These are phyloP conservation scores for Balaeniceps rex DNA, from an alignment of 2,113 vertebrate genomes.

Conservation along the genomic window DNA sequence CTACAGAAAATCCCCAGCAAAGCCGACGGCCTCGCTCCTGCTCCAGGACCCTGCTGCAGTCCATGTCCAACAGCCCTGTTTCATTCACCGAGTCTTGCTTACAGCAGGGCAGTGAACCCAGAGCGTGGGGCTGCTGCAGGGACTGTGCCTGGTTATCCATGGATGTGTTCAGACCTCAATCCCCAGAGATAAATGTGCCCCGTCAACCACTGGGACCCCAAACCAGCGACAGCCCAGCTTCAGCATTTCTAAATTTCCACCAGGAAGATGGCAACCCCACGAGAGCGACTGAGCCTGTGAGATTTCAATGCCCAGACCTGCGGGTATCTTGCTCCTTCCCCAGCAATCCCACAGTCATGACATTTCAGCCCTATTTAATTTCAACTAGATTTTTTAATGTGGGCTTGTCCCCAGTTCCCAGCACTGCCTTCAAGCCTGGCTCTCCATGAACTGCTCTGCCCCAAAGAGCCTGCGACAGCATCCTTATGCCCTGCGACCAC, in stretches of 20 bases:
- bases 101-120: neutral
- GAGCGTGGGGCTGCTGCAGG: neutral
- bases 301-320: neutral
- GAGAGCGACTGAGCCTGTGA: neutral
- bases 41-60: neutral
- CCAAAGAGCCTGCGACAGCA: neutral
- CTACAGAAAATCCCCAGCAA: neutral
- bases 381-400: neutral
- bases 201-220: neutral
- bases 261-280: neutral
- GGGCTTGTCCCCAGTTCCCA: neutral
- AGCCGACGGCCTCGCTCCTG: neutral
- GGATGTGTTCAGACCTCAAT: neutral
- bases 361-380: neutral
- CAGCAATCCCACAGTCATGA: neutral
- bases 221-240: neutral
- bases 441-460: neutral
- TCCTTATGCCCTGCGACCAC: neutral
- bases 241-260: neutral
- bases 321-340: neutral
- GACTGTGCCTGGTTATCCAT: neutral
- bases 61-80: rapidly evolving
- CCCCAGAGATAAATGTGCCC: neutral
- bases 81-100: neutral
- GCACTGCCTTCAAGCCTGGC: neutral